Evolutionary conservation across 2,113 vertebrate species (phyloP), one percentile per base, ranked within the genome.

Genomic region (Boleophthalmus pectinirostris): DNA sequence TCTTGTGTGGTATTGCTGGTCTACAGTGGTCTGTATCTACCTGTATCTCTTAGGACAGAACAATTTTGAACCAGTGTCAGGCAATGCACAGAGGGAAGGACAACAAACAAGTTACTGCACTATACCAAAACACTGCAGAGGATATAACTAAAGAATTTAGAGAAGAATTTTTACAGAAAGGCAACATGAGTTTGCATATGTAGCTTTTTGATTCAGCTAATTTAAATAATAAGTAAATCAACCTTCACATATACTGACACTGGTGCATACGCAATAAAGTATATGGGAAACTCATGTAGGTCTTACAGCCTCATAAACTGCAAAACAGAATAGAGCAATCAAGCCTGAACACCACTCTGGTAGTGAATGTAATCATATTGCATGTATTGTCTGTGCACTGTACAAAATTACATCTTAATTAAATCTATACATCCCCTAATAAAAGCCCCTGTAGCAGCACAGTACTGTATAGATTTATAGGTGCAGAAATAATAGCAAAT

Each of bases 401-500:
- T 18, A n/a, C 8, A 38, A 20, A 74, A 78, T 60, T 49, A 43
- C 51, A 47, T 7, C 60, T 67, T 68, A 73, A 81, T 46, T 72
- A 58, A 66, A 84, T 69, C 70, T 14, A 74, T 79, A 21, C 58
- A 54, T 29, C 24, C 20, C n/a, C 23, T 2, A 46, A 53, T 71
- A 64, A 69, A 72, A 72, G 51, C 49, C 47, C 68, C 29, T 78
- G 35, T 66, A 60, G 25, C 57, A 16, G 69, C 71, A 21, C 29
- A 1, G 20, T 35, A 46, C 38, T 38, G 64, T 74, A 72, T 75
- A 65, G 69, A 85, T 80, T 75, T 63, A 38, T 66, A 2, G 38
- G 65, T 25, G 76, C 70, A 74, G 33, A 71, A 61, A 69, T 66
- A 66, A 74, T 70, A 69, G 18, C 2, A 56, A 70, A 66, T 67